Conservation (phyloP, 2,888 invertebrate genomes). For the Cephus pygmeus region DNA sequence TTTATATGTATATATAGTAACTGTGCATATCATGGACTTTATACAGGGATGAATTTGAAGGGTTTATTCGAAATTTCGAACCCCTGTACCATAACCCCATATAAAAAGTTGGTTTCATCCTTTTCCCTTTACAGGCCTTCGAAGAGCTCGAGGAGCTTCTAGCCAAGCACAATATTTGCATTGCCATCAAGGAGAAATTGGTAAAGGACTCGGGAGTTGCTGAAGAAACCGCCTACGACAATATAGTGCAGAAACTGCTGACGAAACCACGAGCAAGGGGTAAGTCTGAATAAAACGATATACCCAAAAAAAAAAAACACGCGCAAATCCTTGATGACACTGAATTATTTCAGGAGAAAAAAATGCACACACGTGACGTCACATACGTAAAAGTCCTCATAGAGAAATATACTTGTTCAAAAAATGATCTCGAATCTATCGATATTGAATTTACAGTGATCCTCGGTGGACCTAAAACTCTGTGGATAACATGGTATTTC, state of each 20-base stretch:
- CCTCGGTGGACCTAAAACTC: neutral
- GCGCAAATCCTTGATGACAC: neutral
- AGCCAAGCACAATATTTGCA: slow-evolving; percentile 87
- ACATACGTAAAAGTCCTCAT: neutral
- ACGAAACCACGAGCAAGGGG: slow-evolving; percentile 91
- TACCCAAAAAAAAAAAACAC: slow-evolving; percentile 4
- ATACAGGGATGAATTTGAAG: neutral
- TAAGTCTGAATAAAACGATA: slow-evolving; percentile 65
- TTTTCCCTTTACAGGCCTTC: slow-evolving; percentile 79
- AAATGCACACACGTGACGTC: neutral
- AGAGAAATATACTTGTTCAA: neutral
- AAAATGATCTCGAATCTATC: neutral
- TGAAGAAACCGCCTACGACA: slow-evolving; percentile 86
- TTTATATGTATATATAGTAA: neutral
- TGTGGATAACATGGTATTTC: neutral
- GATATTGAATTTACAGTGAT: neutral
- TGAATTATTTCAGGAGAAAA: neutral
- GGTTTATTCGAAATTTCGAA: neutral
- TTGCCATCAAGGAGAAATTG: slow-evolving; percentile 93
- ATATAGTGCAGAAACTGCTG: slow-evolving; percentile 85
- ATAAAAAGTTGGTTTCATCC: slow-evolving; percentile 12
- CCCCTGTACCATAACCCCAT: neutral
- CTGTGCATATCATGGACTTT: neutral
- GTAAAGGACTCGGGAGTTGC: slow-evolving; percentile 97
- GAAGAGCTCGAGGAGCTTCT: slow-evolving; percentile 91